Evolutionary conservation across 2,797 vertebrate species (phyloP).

Genomic region (Microhierax caerulescens): DNA sequence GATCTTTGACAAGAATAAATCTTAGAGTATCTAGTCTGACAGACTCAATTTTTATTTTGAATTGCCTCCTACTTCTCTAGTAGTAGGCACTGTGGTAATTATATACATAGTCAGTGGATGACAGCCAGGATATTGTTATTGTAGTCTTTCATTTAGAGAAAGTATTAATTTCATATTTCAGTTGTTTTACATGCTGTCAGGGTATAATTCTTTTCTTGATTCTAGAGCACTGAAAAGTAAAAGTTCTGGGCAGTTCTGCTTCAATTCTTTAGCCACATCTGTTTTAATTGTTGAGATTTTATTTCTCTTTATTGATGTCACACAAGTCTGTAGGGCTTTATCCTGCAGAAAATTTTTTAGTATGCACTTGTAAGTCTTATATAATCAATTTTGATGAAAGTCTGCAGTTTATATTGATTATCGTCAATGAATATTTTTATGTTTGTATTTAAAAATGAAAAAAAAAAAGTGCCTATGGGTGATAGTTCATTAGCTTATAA

Average conservation of each 20-base stretch:
- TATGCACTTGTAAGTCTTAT: neutral
- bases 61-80: conserved; percentile 50
- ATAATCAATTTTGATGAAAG: conserved; percentile 17
- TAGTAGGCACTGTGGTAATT: conserved; percentile 13
- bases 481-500: conserved; percentile 71
- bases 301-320: neutral
- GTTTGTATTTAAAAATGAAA: conserved; percentile 30
- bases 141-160: conserved; percentile 28
- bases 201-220: conserved; percentile 7
- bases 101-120: neutral
- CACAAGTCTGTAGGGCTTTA: neutral
- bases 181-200: conserved; percentile 38
- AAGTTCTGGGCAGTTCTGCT: conserved; percentile 2
- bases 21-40: neutral
- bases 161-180: conserved; percentile 56
- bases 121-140: conserved; percentile 12
- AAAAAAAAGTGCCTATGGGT: conserved; percentile 3
- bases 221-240: neutral
- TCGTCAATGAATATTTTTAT: conserved; percentile 46
- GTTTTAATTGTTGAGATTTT: conserved; percentile 1
- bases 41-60: conserved; percentile 51
- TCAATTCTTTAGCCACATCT: neutral
- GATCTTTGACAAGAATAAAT: conserved; percentile 18
- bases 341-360: neutral
- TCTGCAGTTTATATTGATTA: conserved; percentile 36